These are phyloP conservation scores for Syrrhaptes paradoxus DNA, from an alignment of 2,113 vertebrate species.

Conservation along the genomic window DNA sequence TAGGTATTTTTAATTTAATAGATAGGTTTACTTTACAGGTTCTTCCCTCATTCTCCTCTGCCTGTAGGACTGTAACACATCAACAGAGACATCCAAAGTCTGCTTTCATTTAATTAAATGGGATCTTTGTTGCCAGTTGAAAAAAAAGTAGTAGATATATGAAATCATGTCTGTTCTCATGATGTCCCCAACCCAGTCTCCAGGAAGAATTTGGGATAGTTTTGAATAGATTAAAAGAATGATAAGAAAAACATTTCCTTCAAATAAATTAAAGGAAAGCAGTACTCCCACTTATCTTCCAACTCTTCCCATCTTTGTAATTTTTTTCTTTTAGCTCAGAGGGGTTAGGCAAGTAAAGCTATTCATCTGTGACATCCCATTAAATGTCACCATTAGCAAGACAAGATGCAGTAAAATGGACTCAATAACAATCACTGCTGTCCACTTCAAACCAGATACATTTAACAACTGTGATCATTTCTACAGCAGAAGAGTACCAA, in stretches of 20 bases:
- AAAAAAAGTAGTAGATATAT: neutral
- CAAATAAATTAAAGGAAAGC: neutral
- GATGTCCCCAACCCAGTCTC: neutral
- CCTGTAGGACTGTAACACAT: neutral
- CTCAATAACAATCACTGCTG: neutral
- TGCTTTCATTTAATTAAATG: conserved; percentile 44
- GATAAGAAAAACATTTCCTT: conserved; percentile 38
- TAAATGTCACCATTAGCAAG: neutral
- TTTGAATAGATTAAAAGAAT: conserved; percentile 37
- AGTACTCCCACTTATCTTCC: neutral
- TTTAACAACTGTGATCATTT: neutral
- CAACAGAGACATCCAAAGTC: neutral
- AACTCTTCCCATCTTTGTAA: conserved; percentile 5
- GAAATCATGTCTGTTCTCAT: conserved; percentile 52
- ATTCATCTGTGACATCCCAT: neutral
- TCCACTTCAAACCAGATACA: neutral
- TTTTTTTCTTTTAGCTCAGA: conserved; percentile 24
- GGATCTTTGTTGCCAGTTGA: neutral
- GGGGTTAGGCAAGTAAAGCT: neutral
- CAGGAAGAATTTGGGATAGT: conserved; percentile 19
- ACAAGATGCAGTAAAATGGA: neutral
- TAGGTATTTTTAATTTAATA: conserved; percentile 13
- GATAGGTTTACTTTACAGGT: neutral
- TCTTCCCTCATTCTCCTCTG: neutral
- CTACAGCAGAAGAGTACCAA: neutral